Percentiles rank a stretch among this genome's conserved stretches.
Evolutionary conservation across 2,797 vertebrate species (phyloP).

Genomic region (Leptatherina wallacei): DNA sequence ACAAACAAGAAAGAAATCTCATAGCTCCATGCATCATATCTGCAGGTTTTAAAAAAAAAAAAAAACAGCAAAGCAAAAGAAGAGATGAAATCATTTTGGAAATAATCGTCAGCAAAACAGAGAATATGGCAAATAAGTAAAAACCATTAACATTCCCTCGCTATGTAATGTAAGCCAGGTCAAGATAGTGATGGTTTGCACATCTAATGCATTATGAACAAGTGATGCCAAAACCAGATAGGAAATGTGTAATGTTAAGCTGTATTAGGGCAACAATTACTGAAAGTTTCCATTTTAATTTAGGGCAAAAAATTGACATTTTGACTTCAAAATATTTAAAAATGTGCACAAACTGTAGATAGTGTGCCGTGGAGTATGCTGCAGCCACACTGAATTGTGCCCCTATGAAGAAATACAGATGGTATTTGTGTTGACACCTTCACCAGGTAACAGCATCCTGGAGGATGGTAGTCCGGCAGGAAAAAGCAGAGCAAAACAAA

Average conservation of each 20-base stretch:
- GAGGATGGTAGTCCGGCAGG: slow-evolving; percentile 21
- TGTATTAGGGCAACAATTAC: slow-evolving; percentile 21
- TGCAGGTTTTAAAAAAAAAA: slow-evolving; percentile 1
- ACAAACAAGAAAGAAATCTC: slow-evolving; percentile 40
- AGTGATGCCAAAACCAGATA: slow-evolving; percentile 30
- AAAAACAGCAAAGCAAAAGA: not conserved
- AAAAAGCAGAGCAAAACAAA: slow-evolving; percentile 4
- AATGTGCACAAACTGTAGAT: not conserved
- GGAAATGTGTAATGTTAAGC: slow-evolving; percentile 42
- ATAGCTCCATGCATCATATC: slow-evolving; percentile 10
- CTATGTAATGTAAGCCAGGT: slow-evolving; percentile 1
- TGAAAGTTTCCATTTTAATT: not conserved
- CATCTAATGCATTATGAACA: slow-evolving; percentile 62
- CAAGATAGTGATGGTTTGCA: slow-evolving; percentile 50
- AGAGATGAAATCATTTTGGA: not conserved
- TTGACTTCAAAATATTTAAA: not conserved
- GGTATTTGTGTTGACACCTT: slow-evolving; percentile 46
- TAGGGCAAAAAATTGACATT: not conserved
- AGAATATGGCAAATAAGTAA: not conserved
- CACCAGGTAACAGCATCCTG: slow-evolving; percentile 45
- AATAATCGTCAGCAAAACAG: not conserved
- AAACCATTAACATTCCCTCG: slow-evolving; percentile 1
- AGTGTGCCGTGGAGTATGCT: not conserved
- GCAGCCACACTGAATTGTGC: not conserved
- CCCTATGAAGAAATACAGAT: slow-evolving; percentile 6